Evolutionary conservation across 2,113 vertebrate genomes (phyloP).

Genomic region (Addax nasomaculatus): DNA sequence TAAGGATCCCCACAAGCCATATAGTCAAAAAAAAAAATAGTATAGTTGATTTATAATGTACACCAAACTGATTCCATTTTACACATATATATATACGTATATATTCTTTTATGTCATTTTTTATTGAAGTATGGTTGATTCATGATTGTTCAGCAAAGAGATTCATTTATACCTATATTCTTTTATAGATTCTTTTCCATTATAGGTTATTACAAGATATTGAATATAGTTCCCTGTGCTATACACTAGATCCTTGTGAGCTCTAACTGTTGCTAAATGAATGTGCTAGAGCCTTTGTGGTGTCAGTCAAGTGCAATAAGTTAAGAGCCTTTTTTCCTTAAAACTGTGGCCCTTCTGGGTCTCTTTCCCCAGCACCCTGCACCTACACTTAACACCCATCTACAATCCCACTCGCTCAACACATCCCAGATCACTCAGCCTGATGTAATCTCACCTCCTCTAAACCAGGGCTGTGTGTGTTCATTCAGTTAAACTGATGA

Average conservation of each 20-base stretch:
- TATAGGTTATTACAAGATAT: not conserved
- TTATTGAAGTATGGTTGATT: not conserved
- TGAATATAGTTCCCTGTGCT: not conserved
- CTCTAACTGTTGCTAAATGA: not conserved
- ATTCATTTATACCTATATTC: not conserved
- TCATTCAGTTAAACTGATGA: not conserved
- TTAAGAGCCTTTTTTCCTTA: not conserved
- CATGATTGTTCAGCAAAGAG: not conserved
- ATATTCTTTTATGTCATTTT: not conserved
- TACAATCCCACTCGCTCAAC: not conserved
- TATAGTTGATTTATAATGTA: not conserved
- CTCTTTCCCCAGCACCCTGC: not conserved
- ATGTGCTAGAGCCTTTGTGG: not conserved
- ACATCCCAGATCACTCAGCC: not conserved
- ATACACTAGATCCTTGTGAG: not conserved
- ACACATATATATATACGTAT: not conserved
- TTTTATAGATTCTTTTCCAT: not conserved
- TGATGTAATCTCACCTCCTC: not conserved
- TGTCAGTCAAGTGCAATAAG: not conserved
- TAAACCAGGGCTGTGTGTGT: not conserved
- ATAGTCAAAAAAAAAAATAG: not conserved
- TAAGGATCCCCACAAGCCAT: not conserved
- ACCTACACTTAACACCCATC: not conserved
- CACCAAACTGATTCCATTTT: not conserved
- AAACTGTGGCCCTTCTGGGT: not conserved